Evolutionary conservation across 2,888 invertebrate genomes (phyloP).

Genomic region (Leucozona laternaria): DNA sequence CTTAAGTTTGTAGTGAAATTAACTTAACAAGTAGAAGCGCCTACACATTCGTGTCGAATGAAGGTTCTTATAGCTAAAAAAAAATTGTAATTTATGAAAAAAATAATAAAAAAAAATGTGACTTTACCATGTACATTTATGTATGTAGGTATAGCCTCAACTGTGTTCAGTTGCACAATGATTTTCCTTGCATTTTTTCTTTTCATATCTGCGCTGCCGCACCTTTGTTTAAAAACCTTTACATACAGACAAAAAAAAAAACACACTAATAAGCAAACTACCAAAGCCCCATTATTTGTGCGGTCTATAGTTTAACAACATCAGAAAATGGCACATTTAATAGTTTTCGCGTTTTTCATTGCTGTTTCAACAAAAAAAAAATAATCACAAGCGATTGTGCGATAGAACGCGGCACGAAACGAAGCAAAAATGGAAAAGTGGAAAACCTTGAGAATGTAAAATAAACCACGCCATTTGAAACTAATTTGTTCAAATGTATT

Average conservation of each 20-base stretch:
- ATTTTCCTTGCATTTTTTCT: slow-evolving; percentile 38
- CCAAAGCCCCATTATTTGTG: slow-evolving; percentile 13
- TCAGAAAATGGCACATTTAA: slow-evolving; percentile 40
- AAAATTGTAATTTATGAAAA: neutral
- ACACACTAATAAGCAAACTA: slow-evolving; percentile 32
- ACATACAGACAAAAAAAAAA: slow-evolving; percentile 16
- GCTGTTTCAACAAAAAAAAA: slow-evolving; percentile 20
- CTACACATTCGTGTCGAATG: slow-evolving; percentile 26
- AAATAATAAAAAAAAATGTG: slow-evolving; percentile 44
- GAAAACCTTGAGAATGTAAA: slow-evolving; percentile 71
- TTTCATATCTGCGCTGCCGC: slow-evolving; percentile 49
- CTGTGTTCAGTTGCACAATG: slow-evolving; percentile 61
- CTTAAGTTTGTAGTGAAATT: neutral
- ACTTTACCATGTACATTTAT: slow-evolving; percentile 8
- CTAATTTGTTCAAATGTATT: slow-evolving; percentile 32
- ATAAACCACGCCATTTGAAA: slow-evolving; percentile 67
- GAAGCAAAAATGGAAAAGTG: slow-evolving; percentile 36
- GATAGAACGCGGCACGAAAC: slow-evolving; percentile 10
- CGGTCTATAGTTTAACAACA: slow-evolving; percentile 35
- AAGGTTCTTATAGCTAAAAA: neutral
- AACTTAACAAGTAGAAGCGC: neutral
- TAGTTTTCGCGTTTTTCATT: slow-evolving; percentile 51
- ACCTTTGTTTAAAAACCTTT: slow-evolving; percentile 68
- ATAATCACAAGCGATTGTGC: slow-evolving; percentile 31
- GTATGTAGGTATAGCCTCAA: neutral